These are phyloP conservation scores for Phataginus tetradactyla DNA, from an alignment of 2,797 vertebrate species.

Conservation along the genomic window DNA sequence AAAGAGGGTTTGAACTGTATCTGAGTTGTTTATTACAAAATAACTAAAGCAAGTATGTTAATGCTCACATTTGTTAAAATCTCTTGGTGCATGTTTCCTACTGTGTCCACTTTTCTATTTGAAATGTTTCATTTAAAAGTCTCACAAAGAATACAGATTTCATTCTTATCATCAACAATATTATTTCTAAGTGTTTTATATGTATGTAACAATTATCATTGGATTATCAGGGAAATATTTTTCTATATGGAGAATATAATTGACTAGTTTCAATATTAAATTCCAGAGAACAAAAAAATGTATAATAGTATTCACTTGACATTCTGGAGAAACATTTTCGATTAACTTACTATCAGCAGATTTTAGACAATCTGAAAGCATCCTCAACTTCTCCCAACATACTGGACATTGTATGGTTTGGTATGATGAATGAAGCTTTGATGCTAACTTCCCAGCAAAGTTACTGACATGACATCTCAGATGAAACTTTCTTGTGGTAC, in stretches of 20 bases:
- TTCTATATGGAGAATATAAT: neutral
- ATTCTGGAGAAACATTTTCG: neutral
- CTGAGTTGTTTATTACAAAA: neutral
- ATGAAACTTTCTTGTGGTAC: neutral
- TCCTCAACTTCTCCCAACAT: neutral
- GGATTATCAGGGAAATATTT: neutral
- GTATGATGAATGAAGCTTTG: neutral
- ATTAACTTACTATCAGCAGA: neutral
- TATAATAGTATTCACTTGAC: neutral
- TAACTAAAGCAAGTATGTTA: neutral
- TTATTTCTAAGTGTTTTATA: neutral
- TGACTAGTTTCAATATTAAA: neutral
- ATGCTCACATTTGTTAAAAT: neutral
- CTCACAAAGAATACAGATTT: neutral
- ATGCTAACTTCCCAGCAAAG: neutral
- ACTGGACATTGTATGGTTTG: neutral
- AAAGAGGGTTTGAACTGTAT: neutral
- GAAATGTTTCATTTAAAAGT: neutral
- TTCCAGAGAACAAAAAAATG: neutral
- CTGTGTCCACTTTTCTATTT: neutral
- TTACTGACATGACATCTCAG: neutral
- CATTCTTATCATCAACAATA: neutral
- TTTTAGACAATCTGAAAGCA: neutral
- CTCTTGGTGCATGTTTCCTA: neutral
- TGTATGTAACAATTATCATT: neutral